Evolutionary conservation across 2,888 invertebrate genomes (phyloP).

Genomic region (Perizoma flavofasciatum): DNA sequence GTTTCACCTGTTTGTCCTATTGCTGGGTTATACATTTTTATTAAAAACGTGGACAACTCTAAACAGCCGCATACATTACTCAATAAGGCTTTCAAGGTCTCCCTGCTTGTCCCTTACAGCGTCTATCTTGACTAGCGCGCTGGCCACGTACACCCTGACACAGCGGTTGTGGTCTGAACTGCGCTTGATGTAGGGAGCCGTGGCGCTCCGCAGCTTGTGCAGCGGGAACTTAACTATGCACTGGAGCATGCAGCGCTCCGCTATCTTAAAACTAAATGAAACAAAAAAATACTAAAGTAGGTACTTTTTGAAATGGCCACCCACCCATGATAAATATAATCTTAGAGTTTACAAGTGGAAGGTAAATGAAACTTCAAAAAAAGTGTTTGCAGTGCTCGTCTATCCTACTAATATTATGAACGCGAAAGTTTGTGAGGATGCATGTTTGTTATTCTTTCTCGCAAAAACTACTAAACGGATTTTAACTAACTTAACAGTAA

Average conservation of each 20-base stretch:
- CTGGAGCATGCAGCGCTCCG: conserved; percentile 69
- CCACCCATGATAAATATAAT: no score
- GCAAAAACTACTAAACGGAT: no score
- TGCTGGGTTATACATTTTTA: no score
- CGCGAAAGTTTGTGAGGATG: no score
- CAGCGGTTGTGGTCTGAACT: conserved; percentile 56
- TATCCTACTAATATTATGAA: no score
- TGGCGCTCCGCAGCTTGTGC: conserved; percentile 61
- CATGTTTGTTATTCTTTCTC: no score
- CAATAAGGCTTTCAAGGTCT: conserved; percentile 56
- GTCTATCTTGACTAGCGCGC: conserved; percentile 37
- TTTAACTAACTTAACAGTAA: no score
- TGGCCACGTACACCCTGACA: conserved; percentile 64
- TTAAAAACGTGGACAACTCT: no score
- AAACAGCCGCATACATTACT: conserved; percentile 38
- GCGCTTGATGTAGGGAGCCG: conserved; percentile 61
- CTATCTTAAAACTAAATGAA: conserved; percentile 67
- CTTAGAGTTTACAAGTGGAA: no score
- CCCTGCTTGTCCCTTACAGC: conserved; percentile 38
- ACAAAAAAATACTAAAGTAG: conserved; percentile 3
- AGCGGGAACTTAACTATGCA: conserved; percentile 67
- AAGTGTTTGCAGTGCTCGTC: no score
- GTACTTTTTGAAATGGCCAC: neutral
- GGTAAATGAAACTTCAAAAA: no score
- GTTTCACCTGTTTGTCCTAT: no score